Evolutionary conservation across 2,113 vertebrate genomes (phyloP).

Genomic region (Motacilla alba): DNA sequence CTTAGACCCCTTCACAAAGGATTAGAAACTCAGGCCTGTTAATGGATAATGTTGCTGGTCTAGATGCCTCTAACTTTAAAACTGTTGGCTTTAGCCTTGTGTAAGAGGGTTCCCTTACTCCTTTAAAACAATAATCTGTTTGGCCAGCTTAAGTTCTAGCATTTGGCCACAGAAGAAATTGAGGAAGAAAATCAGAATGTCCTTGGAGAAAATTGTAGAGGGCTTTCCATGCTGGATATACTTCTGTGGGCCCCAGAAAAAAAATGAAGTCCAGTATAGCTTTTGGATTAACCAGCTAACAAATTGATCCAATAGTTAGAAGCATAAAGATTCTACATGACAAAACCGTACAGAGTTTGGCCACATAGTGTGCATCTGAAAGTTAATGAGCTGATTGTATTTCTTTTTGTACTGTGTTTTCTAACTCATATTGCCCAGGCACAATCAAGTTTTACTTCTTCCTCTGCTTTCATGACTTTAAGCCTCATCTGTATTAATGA

Average conservation of each 20-base stretch:
- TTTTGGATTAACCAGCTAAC: background rate
- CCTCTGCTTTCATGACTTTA: slow-evolving; percentile 12
- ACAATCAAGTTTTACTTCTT: slow-evolving; percentile 8
- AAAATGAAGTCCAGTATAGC: background rate
- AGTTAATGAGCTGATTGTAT: background rate
- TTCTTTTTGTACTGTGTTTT: background rate
- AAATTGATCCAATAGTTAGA: background rate
- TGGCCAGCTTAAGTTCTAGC: background rate
- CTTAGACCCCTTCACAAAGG: background rate
- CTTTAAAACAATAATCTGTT: background rate
- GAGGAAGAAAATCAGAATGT: background rate
- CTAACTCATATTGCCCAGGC: background rate
- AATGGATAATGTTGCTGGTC: background rate
- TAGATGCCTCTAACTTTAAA: background rate
- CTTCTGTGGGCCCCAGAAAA: background rate
- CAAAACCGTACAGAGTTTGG: background rate
- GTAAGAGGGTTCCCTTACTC: background rate
- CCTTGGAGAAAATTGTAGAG: background rate
- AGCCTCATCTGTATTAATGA: slow-evolving; percentile 59
- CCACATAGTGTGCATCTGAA: background rate
- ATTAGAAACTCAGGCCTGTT: background rate
- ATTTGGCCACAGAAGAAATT: background rate
- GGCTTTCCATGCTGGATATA: background rate
- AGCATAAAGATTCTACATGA: background rate
- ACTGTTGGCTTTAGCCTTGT: background rate